Evolutionary conservation across 2,888 invertebrate species (phyloP), one percentile per base, ranked within the genome.

Genomic region (Eupelmus urozonus): DNA sequence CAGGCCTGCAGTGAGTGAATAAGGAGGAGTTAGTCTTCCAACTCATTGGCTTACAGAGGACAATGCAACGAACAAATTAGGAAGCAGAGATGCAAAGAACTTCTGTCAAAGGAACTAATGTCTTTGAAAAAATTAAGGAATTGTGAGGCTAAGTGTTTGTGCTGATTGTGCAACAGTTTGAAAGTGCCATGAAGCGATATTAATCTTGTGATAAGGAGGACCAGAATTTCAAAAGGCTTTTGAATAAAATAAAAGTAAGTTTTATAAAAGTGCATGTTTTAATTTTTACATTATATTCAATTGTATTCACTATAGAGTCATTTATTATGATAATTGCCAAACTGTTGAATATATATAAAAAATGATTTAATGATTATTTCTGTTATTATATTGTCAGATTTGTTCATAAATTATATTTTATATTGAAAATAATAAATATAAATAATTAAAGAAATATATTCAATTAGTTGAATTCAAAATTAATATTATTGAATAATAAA

Each of bases 171-270:
- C 16, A 59, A 55, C 23, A 49, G 16, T 25, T 40, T 29, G 16
- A 65, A 74, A 53, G 23, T 59, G 59, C 29, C 49, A 70, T 70
- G 42, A 78, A 78, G 34, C 70, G 60, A 74, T n/a, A 40, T 23
- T 73, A 13, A 57, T 51, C 2, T 53, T 16, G 53, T 72, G 42
- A 53, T 66, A 23, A 57, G 18, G 42, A 51, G 16, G 45, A 66
- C 34, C 42, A 20, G 20, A 7, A 25, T 25, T 42, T 20, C n/a
- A 55, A 18, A 20, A 59, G 34, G n/a, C 42, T 53, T 53, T 49
- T 51, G 25, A 0, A 20, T 0, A 23, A 18, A 34, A 66, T 3
- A 71, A 9, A 77, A 63, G 65, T 67, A 3, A 75, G 74, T 69
- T 29, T 16, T n/a, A n/a, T n/a, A n/a, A n/a, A n/a, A n/a, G n/a